phyloP scores from a whole-genome alignment of 2,888 invertebrate species.

The Danaus chrysippus region DNA sequence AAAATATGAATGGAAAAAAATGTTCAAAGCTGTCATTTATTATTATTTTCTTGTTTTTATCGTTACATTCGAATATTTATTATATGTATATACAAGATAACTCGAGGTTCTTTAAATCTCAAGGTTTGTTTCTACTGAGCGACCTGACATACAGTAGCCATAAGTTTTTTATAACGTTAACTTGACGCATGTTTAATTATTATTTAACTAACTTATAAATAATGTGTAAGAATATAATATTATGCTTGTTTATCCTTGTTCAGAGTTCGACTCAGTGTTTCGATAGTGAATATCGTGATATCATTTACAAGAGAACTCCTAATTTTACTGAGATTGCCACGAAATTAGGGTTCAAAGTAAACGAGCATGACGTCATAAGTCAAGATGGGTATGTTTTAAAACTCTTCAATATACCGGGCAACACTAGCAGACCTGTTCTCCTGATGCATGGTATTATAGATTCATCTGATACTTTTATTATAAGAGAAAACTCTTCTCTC shows the following conservation, averaged over 20 bases:
- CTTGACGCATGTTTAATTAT: too few species aligned
- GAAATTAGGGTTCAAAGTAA: constrained; percentile 32
- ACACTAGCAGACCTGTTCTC: constrained; percentile 36
- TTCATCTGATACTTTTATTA: constrained; percentile 42
- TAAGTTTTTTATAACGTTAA: too few species aligned
- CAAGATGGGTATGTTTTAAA: constrained; percentile 44
- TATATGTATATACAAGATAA: too few species aligned
- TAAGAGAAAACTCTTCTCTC: constrained; percentile 41
- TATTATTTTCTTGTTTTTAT: too few species aligned
- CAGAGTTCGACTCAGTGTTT: not conserved
- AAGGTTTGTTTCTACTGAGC: too few species aligned
- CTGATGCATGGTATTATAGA: constrained; percentile 45
- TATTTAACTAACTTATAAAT: not conserved
- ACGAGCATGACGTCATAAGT: constrained; percentile 37
- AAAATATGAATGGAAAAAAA: too few species aligned
- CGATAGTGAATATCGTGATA: not conserved
- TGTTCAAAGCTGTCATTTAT: too few species aligned
- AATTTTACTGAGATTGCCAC: constrained; percentile 34
- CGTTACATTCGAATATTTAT: too few species aligned
- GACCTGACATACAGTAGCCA: too few species aligned
- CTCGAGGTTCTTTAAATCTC: too few species aligned
- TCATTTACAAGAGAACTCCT: constrained; percentile 5
- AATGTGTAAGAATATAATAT: not conserved
- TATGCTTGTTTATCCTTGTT: not conserved
- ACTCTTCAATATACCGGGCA: constrained; percentile 39